Evolutionary conservation across 2,113 vertebrate species (phyloP), one percentile per base, ranked within the genome.

Genomic region (Prionailurus bengalensis): DNA sequence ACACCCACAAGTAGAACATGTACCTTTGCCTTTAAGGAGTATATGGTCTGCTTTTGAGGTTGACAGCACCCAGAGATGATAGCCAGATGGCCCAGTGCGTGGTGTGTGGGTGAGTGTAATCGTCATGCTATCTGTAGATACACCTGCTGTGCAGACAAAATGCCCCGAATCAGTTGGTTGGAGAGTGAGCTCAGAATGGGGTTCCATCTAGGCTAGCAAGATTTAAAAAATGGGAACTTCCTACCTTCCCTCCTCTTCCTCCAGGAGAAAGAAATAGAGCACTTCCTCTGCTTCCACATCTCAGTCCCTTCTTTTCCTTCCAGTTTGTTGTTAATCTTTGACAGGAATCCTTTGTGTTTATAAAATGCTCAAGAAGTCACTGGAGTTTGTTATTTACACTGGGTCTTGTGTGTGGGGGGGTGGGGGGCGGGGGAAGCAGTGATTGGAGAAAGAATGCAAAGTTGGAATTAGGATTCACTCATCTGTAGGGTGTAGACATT

Each of bases 171-270:
- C 58, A 14, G 2, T 45, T 53, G 65, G 53, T 63, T 74, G 48
- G 70, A 87, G 53, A 66, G 74, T 53, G 9, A 31, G 11, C 6
- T 17, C 36, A 84, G 45, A 78, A 68, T 88, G 58, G 66, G 12
- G 71, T 84, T 92, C 55, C 25, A 15, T 53, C 21, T 87, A 25
- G 58, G 14, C 39, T n/a, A 45, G 79, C 63, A 63, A 83, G 61
- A 83, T n/a, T 95, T 94, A 51, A 89, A 92, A 78, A 83, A 94
- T n/a, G n/a, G 42, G 39, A 87, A 92, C 27, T 58, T 95, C n/a
- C 13, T 71, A 51, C 31, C 23, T 89, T 25, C 31, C 45, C 15
- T 58, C 61, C 15, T 51, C 61, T 31, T 83, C 33, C 33, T 21
- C 11, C 42, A 88, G 76, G 76, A 76, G 55, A 90, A 91, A 58